Percentiles rank a stretch among this genome's conserved stretches.
Conservation (phyloP, 2,888 invertebrate genomes). For the Platypus cylindrus region DNA sequence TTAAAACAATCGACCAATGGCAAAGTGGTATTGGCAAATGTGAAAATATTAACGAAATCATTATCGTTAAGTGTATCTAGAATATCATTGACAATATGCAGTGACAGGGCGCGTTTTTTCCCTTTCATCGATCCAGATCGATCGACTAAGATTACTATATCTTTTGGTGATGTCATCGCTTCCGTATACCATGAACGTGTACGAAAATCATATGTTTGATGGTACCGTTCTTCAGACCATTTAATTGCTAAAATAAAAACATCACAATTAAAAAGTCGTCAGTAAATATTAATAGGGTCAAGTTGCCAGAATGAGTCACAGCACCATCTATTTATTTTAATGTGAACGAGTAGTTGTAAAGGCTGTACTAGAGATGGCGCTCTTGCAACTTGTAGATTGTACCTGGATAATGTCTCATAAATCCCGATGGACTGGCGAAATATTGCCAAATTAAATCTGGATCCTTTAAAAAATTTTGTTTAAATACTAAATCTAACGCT, state of each 20-base stretch:
- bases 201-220: slow-evolving; percentile 82
- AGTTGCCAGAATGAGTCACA: too few relatives aligned
- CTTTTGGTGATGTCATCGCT: slow-evolving; percentile 95
- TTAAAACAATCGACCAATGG: slow-evolving; percentile 81
- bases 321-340: too few relatives aligned
- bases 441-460: slow-evolving; percentile 95
- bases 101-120: slow-evolving; percentile 67
- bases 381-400: too few relatives aligned
- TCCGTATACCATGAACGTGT: slow-evolving; percentile 94
- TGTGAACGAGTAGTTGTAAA: too few relatives aligned
- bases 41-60: slow-evolving; percentile 93
- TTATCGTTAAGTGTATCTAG: slow-evolving; percentile 94
- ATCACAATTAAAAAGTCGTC: too few relatives aligned
- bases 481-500: slow-evolving; percentile 78
- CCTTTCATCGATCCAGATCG: slow-evolving; percentile 52
- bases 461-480: slow-evolving; percentile 70
- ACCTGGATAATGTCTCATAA: slow-evolving; percentile 94
- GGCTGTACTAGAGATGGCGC: too few relatives aligned
- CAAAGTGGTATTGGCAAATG: slow-evolving; percentile 69
- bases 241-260: slow-evolving; percentile 45
- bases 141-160: slow-evolving; percentile 60
- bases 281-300: too few relatives aligned
- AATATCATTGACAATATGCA: slow-evolving; percentile 75
- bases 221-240: slow-evolving; percentile 43
- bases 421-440: slow-evolving; percentile 92